phyloP scores from a whole-genome alignment of 2,113 vertebrate genomes.

The Aptenodytes forsteri region DNA sequence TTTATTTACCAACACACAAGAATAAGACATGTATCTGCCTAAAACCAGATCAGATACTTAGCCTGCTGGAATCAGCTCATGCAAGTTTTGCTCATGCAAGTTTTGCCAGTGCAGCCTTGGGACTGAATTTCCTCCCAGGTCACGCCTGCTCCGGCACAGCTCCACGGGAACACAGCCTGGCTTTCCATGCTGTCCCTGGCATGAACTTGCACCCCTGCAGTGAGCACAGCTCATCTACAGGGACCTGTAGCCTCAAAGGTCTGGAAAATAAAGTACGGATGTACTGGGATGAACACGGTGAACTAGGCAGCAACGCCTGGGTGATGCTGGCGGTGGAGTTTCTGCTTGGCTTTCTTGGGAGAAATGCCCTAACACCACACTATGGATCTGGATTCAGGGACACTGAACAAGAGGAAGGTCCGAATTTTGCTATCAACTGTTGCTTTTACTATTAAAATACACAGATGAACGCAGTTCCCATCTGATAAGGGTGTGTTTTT shows the following conservation, averaged over 20 bases:
- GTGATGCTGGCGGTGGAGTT: background rate
- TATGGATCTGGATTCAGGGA: background rate
- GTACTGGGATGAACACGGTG: background rate
- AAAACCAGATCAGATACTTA: background rate
- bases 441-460: background rate
- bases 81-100: background rate
- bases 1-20: background rate
- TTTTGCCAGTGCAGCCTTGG: background rate
- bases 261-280: background rate
- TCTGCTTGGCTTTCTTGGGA: background rate
- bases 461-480: background rate
- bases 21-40: background rate
- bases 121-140: background rate
- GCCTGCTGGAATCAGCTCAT: no score
- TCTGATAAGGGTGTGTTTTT: background rate
- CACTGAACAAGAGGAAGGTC: background rate
- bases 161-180: background rate
- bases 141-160: background rate
- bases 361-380: background rate
- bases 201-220: background rate
- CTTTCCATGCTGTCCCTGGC: background rate
- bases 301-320: background rate
- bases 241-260: background rate
- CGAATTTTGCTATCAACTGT: background rate
- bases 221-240: background rate